Base-by-base conservation (phyloP, 1,140 invertebrate genomes). In the Pectinophora gossypiella region DNA sequence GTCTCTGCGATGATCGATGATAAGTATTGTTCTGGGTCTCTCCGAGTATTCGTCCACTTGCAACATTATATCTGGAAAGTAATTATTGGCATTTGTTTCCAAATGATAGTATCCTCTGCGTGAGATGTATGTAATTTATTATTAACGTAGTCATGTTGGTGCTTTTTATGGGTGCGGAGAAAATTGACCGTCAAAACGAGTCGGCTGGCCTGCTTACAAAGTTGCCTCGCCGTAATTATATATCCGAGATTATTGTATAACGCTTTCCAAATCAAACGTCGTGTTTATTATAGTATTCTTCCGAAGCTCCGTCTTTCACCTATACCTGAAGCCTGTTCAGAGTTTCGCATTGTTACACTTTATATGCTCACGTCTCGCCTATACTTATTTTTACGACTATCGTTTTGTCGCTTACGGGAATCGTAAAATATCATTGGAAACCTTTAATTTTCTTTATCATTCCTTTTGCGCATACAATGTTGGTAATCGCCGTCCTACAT, bases 371-470 rank as follows among this genome's bases (percentile, higher is more conserved):
- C 36, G 36, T 40, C 36, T 40, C 61, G 56, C 56, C 61, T 72
- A 73, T 73, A 71, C 59, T 77, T 70, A 70, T 68, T 77, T 81
- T 84, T 76, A 84, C 61, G 65, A 59, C 63, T 60, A 70, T 64
- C 62, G 64, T 65, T 68, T 78, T 80, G 79, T 83, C 76, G 73
- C 74, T 79, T 65, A 67, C 69, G 63, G 71, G 64, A 73, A 76
- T 77, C 76, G 67, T 84, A 84, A 84, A 84, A 79, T 70, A 73
- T 68, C 68, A 78, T 78, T 71, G 71, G 72, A 75, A 81, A 84
- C 77, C 80, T 74, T 84, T 84, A 84, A 84, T 84, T 84, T 79
- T 77, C 76, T 78, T 73, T 84, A 84, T 84, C 76, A 84, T 73
- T 71, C 68, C 64, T 77, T 76, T 75, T 78, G 59, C 48, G 21